A percentile compares a stretch with the other conserved stretches of the same genome.
Evolutionary conservation across 2,888 invertebrate genomes (phyloP).

Genomic region (Cosmia trapezina): DNA sequence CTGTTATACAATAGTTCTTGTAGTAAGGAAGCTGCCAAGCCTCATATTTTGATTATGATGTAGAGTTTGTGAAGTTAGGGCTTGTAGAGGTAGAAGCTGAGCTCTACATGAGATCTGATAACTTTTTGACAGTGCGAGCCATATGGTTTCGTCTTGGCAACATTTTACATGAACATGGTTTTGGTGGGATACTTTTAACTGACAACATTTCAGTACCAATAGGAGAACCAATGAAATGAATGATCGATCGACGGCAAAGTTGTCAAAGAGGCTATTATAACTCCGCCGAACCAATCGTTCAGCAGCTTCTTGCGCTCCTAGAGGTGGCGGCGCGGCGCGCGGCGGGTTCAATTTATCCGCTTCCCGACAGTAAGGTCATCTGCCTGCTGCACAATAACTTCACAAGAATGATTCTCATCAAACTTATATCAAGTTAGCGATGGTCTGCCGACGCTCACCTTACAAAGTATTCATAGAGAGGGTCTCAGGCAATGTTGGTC

Average conservation of each 20-base stretch:
- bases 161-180: no score
- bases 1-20: no score
- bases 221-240: background rate
- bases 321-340: no score
- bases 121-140: no score
- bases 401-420: conserved; percentile 4
- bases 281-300: background rate
- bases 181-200: background rate
- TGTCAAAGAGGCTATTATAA: background rate
- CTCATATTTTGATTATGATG: no score
- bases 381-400: conserved; percentile 1
- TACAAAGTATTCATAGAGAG: conserved; percentile 40
- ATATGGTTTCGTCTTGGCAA: no score
- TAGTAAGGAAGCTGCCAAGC: no score
- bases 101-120: no score
- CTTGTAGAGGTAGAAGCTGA: no score
- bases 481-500: background rate
- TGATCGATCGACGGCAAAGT: background rate
- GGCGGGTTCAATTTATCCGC: no score
- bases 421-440: conserved; percentile 10
- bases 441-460: background rate
- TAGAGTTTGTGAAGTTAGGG: no score
- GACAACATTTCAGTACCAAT: background rate
- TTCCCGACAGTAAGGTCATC: no score
- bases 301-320: background rate